Percentiles rank a stretch among this genome's conserved stretches.
Conservation (phyloP, 2,113 vertebrate genomes). For the Prunella fulvescens region DNA sequence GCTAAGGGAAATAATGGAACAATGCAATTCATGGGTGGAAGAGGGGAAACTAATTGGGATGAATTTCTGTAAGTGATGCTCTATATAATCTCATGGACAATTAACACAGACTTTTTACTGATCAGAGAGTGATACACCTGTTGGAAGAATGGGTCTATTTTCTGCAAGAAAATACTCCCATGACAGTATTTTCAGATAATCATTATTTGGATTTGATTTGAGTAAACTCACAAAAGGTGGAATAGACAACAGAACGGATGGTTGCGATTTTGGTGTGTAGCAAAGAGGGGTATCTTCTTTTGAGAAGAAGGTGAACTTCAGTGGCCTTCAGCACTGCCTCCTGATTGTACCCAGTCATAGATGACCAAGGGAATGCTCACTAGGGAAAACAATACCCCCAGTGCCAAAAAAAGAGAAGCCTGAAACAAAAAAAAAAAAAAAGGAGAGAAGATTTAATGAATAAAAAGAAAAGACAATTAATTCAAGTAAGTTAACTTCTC, state of each 20-base stretch:
- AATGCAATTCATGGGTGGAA: not conserved
- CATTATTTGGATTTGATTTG: slow-evolving; percentile 57
- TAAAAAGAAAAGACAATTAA: slow-evolving; percentile 12
- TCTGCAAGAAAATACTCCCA: slow-evolving; percentile 26
- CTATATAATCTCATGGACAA: not conserved
- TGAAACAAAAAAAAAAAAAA: slow-evolving; percentile 45
- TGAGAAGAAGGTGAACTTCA: slow-evolving; percentile 35
- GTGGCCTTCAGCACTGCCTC: not conserved
- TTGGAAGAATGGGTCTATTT: slow-evolving; percentile 31
- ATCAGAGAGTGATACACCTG: not conserved
- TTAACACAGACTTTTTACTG: not conserved
- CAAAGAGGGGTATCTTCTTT: slow-evolving; percentile 6
- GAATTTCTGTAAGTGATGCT: not conserved
- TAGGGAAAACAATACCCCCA: slow-evolving; percentile 76
- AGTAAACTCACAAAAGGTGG: slow-evolving; percentile 63
- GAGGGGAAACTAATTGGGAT: not conserved
- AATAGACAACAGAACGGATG: slow-evolving; percentile 52
- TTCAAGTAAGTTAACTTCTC: not conserved
- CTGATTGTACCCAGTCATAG: slow-evolving; percentile 77
- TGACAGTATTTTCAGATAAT: slow-evolving; percentile 31
- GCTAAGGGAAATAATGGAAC: not conserved
- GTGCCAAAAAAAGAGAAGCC: slow-evolving; percentile 73
- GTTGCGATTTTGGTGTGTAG: slow-evolving; percentile 48
- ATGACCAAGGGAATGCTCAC: slow-evolving; percentile 81
- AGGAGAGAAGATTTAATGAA: not conserved